Base-by-base conservation (phyloP, 1,140 invertebrate species). In the Lordiphosa stackelbergi region DNA sequence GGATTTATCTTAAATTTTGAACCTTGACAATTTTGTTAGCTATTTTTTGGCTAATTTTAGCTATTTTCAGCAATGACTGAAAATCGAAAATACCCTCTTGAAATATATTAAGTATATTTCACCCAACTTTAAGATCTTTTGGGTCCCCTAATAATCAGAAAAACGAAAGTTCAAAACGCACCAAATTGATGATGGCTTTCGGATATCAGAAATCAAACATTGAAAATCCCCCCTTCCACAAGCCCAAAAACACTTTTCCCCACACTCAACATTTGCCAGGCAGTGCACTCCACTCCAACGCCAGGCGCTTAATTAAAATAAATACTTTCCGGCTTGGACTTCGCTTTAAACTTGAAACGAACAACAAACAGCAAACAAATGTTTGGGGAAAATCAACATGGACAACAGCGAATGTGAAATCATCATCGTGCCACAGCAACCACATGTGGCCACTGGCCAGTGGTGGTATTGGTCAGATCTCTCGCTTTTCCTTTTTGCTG, bases 271-370 rank as follows among this genome's bases (percentile, higher is more conserved):
- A 60, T 41, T 43, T 38, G 41, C 53, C 55, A 51, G 48, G 31
- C 66, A 36, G 36, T 49, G 24, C 70, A 79, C 75, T 75, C 59
- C 70, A 79, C 75, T 75, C 59, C 57, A 74, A 70, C 75, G 71
- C 66, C 41, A 60, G 66, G 60, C 68, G 66, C 31, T 75, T 79
- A 79, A 79, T 79, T 81, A 75, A 79, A 79, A 81, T 79, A 75
- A 79, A 79, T 79, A 79, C 75, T 79, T 79, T 79, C 75, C 75
- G 75, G 66, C 75, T 71, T 73, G 56, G 43, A 34, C 65, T 31
- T 41, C 45, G 9, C 5, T 6, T 12, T 53, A 57, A 62, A 37
- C 51, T 68, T 49, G 46, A 22, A 58, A 53, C 41, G 41, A 48
- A 59, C 43, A 66, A 68, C 42, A 19, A 36, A 46, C 42, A 42